Evolutionary conservation across 2,113 vertebrate species (phyloP).

Genomic region (Charina bottae): DNA sequence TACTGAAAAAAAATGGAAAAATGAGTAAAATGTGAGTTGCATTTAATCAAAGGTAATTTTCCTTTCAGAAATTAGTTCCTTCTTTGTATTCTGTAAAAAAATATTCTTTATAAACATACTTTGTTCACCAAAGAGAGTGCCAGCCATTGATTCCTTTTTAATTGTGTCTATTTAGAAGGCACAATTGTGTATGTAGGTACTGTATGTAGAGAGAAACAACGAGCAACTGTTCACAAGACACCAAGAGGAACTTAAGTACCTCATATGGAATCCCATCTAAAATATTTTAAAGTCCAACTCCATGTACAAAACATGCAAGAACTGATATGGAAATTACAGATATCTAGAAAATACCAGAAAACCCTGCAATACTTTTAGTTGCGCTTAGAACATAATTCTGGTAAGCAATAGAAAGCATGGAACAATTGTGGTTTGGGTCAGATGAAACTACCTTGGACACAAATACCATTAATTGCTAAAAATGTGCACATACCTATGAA

Average conservation of each 20-base stretch:
- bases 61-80: not conserved
- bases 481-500: not conserved
- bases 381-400: slow-evolving; percentile 41
- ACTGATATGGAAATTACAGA: slow-evolving; percentile 5
- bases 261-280: slow-evolving; percentile 26
- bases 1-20: not conserved
- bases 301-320: slow-evolving; percentile 52
- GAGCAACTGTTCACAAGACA: slow-evolving; percentile 14
- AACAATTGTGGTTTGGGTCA: not conserved
- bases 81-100: not conserved
- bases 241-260: not conserved
- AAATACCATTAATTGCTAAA: not conserved
- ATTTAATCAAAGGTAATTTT: not conserved
- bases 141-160: slow-evolving; percentile 53
- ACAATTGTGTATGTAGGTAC: slow-evolving; percentile 38
- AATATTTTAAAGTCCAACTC: slow-evolving; percentile 28
- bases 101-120: not conserved
- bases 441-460: not conserved
- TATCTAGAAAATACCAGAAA: slow-evolving; percentile 23
- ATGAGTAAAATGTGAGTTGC: not conserved
- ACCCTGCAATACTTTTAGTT: slow-evolving; percentile 40
- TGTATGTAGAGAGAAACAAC: not conserved
- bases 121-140: slow-evolving; percentile 33
- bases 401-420: not conserved
- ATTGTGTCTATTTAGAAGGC: slow-evolving; percentile 54